Percentiles rank a stretch among this genome's conserved stretches.
phyloP scores from a whole-genome alignment of 1,140 invertebrate species.

The Aleiodes sp. region DNA sequence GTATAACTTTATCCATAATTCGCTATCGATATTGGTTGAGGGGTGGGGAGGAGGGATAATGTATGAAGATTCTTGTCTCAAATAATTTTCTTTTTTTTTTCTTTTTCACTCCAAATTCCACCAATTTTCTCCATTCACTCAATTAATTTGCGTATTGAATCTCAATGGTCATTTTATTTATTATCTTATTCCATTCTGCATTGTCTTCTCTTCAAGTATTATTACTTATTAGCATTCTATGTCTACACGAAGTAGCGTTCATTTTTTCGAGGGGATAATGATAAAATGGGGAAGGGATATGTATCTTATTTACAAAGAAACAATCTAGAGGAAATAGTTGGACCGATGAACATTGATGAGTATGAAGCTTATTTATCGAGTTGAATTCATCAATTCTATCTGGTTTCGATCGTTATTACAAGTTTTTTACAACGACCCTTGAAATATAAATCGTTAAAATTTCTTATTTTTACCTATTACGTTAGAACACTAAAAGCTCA shows the following conservation, averaged over 20 bases:
- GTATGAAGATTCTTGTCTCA: neutral
- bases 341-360: neutral
- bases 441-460: slow-evolving; percentile 8
- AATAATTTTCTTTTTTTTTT: slow-evolving; percentile 23
- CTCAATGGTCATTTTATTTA: too few species aligned
- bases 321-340: slow-evolving; percentile 40
- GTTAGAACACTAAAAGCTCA: neutral
- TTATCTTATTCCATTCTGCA: slow-evolving; percentile 34
- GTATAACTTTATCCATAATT: slow-evolving; percentile 49
- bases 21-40: slow-evolving; percentile 45
- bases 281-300: slow-evolving; percentile 48
- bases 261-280: neutral
- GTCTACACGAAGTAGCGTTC: slow-evolving; percentile 37
- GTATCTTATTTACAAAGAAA: slow-evolving; percentile 63
- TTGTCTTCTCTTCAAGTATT: slow-evolving; percentile 50
- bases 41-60: slow-evolving; percentile 48
- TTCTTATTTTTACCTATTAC: neutral
- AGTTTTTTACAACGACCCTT: neutral
- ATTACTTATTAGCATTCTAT: slow-evolving; percentile 44
- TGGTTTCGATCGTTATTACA: slow-evolving; percentile 5
- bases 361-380: slow-evolving; percentile 20
- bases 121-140: neutral
- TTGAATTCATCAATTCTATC: slow-evolving; percentile 8
- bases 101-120: neutral
- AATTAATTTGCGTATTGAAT: too few species aligned